Evolutionary conservation across 2,888 invertebrate genomes (phyloP), one percentile per base, ranked within the genome.

Genomic region (Chironomus riparius): DNA sequence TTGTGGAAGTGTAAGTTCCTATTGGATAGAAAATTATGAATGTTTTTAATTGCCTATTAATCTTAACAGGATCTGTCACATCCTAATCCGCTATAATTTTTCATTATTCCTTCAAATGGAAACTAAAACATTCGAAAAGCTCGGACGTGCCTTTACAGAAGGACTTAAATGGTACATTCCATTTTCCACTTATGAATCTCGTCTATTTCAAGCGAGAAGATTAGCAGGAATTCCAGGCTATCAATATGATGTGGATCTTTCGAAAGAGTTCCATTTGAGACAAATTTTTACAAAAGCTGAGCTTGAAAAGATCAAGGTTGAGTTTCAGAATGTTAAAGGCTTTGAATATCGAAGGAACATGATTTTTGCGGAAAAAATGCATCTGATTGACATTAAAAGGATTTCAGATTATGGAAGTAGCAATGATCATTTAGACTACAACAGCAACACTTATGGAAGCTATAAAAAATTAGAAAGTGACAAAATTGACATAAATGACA

Each of bases 151-250:
- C 13, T 70, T 79, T 28, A 13, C 77, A 18, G 77, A 77, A 3
- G 79, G 78, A 12, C 22, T 79, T 48, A 68, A 24, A n/a, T 21
- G 28, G 2, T 77, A 75, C 68, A 12, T 78, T 3, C 77, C 77
- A 56, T 21, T 74, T 50, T 70, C 78, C n/a, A 62, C 77, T 4
- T 79, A 78, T 69, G 78, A 78, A 5, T 7, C 47, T 12, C 76
- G 77, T 72, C 12, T 79, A 50, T 79, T 78, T 69, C 4, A 28
- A 10, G 73, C 72, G 0, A 77, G 74, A 68, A 48, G 77, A 62
- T 21, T 77, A 10, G 74, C 74, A 7, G 70, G 78, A 0, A 72
- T 79, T 7, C 79, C 79, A 6, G 79, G 78, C 1, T 79, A 79
- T 77, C 79, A 79, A 70, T 77, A 76, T 74, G 50, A 70, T 12